Conservation (phyloP, 2,797 vertebrate genomes). For the Bucorvus abyssinicus region DNA sequence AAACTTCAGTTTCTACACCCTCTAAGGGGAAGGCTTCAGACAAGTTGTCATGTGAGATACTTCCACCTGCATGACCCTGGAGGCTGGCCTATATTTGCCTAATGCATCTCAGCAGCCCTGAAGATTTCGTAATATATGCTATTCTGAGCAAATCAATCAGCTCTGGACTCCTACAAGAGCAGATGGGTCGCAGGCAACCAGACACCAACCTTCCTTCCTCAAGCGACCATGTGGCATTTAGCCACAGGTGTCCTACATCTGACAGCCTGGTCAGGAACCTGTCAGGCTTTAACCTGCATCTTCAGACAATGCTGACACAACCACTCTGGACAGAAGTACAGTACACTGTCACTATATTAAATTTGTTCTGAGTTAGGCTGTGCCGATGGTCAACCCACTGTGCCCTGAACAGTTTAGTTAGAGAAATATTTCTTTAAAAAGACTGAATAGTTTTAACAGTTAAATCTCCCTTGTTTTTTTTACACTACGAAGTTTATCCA, state of each 20-base stretch:
- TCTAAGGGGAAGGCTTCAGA: background rate
- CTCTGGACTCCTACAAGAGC: background rate
- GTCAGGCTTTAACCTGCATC: constrained; percentile 7
- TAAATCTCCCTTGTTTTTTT: background rate
- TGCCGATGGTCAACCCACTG: background rate
- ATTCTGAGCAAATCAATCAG: background rate
- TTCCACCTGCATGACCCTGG: background rate
- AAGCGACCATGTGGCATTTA: constrained; percentile 1
- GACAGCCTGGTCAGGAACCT: constrained; percentile 28
- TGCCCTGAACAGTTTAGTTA: background rate
- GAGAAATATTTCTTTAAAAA: background rate
- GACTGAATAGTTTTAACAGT: background rate
- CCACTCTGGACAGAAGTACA: background rate
- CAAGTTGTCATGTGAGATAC: background rate
- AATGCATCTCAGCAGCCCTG: background rate
- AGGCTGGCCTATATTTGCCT: background rate
- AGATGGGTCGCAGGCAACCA: constrained; percentile 19
- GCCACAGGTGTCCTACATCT: constrained; percentile 12
- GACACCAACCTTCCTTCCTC: background rate
- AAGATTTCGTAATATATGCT: background rate
- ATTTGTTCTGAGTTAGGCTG: background rate
- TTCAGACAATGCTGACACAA: constrained; percentile 18
- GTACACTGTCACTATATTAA: background rate
- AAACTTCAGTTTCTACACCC: background rate
- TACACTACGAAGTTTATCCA: background rate